phyloP scores from a whole-genome alignment of 2,797 vertebrate species.

The Oreortyx pictus region DNA sequence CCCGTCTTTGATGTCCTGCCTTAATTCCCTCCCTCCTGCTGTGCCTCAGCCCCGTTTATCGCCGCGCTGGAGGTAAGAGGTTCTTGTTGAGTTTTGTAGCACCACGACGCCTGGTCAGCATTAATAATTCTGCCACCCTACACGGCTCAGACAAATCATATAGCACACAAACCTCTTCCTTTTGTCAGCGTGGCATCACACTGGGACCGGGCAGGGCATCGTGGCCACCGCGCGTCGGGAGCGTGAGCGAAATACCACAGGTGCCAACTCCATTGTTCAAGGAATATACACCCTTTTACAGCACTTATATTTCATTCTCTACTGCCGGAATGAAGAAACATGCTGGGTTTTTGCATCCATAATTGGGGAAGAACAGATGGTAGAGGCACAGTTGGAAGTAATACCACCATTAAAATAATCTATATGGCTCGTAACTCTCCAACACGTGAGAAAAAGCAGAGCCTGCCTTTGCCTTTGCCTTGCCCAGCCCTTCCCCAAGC shows the following conservation, averaged over 20 bases:
- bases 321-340: conserved; percentile 79
- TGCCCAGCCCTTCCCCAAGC: background rate
- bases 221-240: background rate
- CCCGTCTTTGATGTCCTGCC: conserved; percentile 65
- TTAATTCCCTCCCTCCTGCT: conserved; percentile 55
- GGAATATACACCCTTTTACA: conserved; percentile 74
- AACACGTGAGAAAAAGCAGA: conserved; percentile 55
- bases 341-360: conserved; percentile 80
- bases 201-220: background rate
- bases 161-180: background rate
- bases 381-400: conserved; percentile 75
- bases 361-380: conserved; percentile 84
- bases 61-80: conserved; percentile 23
- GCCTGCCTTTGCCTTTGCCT: background rate
- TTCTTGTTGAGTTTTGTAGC: conserved; percentile 15
- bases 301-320: conserved; percentile 79
- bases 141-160: background rate
- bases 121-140: conserved; percentile 7
- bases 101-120: background rate
- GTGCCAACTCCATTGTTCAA: conserved; percentile 74
- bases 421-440: conserved; percentile 78
- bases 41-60: conserved; percentile 43
- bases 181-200: background rate
- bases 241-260: conserved; percentile 35
- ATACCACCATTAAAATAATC: conserved; percentile 82